These are phyloP conservation scores for Indri indri DNA, from an alignment of 2,113 vertebrate species.

Conservation along the genomic window DNA sequence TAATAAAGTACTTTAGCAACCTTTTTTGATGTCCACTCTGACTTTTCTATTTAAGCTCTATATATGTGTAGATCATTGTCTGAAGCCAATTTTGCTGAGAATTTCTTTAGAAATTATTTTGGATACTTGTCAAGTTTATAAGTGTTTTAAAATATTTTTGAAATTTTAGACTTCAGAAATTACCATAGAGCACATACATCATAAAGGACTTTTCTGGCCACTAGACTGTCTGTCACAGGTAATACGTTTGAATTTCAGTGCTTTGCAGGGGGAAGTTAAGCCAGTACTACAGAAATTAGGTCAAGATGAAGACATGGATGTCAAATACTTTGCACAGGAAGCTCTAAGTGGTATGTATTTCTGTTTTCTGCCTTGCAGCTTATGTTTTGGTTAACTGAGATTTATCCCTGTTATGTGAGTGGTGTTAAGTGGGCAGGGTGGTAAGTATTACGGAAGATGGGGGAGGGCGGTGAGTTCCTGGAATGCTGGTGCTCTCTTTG, in stretches of 20 bases:
- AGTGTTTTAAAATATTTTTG: background rate
- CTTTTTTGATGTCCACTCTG: background rate
- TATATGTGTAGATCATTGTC: background rate
- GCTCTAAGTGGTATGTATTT: constrained; percentile 89
- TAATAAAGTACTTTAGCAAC: background rate
- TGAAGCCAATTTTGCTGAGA: background rate
- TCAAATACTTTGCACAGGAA: constrained; percentile 95
- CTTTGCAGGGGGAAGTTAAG: constrained; percentile 92
- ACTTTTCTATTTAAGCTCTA: background rate
- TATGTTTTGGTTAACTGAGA: background rate
- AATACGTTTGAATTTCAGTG: constrained; percentile 79
- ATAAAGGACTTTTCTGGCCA: background rate
- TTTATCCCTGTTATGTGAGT: background rate
- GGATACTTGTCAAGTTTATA: background rate
- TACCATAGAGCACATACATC: background rate
- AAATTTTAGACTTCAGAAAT: constrained; percentile 28
- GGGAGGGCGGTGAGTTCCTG: background rate
- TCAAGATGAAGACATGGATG: constrained; percentile 93
- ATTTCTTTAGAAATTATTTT: background rate
- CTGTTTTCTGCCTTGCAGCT: background rate
- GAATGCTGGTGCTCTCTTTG: background rate
- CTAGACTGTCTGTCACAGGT: background rate
- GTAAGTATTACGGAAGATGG: background rate
- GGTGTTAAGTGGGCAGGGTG: background rate
- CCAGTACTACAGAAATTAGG: constrained; percentile 91